Conservation (phyloP, 92 coral and sea anemone species). For the Virgularia gustaviana region DNA sequence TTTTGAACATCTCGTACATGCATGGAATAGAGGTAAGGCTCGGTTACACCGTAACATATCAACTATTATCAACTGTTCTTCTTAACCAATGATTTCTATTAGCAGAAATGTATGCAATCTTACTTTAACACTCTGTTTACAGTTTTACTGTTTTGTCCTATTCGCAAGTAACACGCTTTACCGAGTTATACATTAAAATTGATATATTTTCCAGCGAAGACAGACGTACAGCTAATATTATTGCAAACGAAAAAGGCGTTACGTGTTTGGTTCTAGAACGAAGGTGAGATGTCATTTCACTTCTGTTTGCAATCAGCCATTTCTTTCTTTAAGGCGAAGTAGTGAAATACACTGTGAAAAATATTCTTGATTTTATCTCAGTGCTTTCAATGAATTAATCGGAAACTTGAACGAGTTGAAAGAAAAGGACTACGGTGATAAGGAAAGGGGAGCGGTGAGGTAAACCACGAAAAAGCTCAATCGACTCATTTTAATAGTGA, state of each 20-base stretch:
- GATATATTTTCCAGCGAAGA: slow-evolving; percentile 67
- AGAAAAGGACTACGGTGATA: slow-evolving; percentile 86
- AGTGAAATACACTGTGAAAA: neutral
- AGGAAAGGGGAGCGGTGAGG: slow-evolving; percentile 85
- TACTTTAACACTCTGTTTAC: too few relatives aligned
- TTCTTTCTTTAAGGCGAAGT: too few relatives aligned
- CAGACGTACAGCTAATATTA: slow-evolving; percentile 88
- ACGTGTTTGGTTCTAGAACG: slow-evolving; percentile 88
- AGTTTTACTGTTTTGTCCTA: too few relatives aligned
- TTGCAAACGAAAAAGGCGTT: slow-evolving; percentile 77
- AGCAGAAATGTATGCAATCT: too few relatives aligned
- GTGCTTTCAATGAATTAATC: slow-evolving; percentile 82
- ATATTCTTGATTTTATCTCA: neutral
- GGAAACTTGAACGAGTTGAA: slow-evolving; percentile 81
- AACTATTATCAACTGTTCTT: too few relatives aligned
- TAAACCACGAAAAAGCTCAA: neutral
- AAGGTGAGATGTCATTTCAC: slow-evolving; percentile 51
- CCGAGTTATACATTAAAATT: too few relatives aligned
- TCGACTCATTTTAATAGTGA: neutral
- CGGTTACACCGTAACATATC: too few relatives aligned
- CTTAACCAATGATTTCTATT: too few relatives aligned
- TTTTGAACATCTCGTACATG: too few relatives aligned
- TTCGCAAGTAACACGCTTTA: too few relatives aligned
- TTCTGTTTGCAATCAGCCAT: neutral
- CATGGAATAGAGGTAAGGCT: too few relatives aligned